These are phyloP conservation scores for Ammospiza caudacuta DNA, from an alignment of 2,113 vertebrate genomes.

Conservation along the genomic window DNA sequence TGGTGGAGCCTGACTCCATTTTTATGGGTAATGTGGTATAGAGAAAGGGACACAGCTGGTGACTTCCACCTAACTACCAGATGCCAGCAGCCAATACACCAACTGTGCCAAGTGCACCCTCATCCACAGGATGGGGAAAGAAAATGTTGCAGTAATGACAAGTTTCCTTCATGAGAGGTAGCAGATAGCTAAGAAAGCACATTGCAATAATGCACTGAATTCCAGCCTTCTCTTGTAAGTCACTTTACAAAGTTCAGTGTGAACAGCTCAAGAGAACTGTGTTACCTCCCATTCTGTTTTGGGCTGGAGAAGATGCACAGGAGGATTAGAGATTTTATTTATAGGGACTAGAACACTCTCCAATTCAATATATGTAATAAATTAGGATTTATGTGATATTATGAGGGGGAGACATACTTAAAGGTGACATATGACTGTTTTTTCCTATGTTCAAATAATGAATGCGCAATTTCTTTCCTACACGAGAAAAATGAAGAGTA, in stretches of 20 bases:
- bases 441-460: background rate
- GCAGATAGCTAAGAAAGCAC: background rate
- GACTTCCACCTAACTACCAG: background rate
- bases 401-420: background rate
- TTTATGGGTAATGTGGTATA: background rate
- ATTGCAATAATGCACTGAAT: background rate
- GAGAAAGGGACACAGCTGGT: background rate
- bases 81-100: accelerated
- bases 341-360: background rate
- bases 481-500: background rate
- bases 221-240: background rate
- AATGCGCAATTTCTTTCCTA: background rate
- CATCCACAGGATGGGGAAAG: background rate
- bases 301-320: background rate
- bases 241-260: background rate
- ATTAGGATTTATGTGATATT: background rate
- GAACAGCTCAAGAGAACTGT: background rate
- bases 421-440: background rate
- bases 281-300: background rate
- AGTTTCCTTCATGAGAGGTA: background rate
- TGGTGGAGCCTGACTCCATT: background rate
- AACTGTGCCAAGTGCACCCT: background rate
- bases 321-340: background rate
- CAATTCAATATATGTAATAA: background rate
- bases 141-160: background rate